These are phyloP conservation scores for Conopomorpha cramerella DNA, from an alignment of 1,140 invertebrate species.

Conservation along the genomic window DNA sequence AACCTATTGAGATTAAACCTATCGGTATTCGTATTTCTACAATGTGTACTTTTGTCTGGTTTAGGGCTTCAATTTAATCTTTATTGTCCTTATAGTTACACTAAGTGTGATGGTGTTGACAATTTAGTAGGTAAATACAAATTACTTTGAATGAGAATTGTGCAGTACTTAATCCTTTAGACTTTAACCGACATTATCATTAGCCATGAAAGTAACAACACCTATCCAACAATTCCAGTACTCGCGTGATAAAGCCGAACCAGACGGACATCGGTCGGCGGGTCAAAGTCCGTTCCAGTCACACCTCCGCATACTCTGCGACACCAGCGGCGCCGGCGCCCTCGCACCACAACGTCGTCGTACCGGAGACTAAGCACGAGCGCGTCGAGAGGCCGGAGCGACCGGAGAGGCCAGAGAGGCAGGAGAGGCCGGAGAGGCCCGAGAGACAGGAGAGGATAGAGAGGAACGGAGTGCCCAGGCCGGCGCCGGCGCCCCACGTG, in stretches of 20 bases:
- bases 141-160: too few species aligned
- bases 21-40: too few species aligned
- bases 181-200: not conserved
- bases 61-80: too few species aligned
- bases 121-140: too few species aligned
- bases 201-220: not conserved
- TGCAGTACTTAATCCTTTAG: too few species aligned
- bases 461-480: constrained; percentile 12
- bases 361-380: too few species aligned
- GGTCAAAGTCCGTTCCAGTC: constrained; percentile 70
- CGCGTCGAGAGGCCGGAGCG: constrained; percentile 5
- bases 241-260: constrained; percentile 89
- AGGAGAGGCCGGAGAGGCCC: constrained; percentile 19
- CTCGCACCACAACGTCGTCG: constrained; percentile 10
- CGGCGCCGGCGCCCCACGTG: constrained; percentile 14
- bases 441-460: constrained; percentile 24
- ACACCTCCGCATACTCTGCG: constrained; percentile 24
- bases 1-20: too few species aligned
- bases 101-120: too few species aligned
- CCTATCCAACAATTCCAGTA: constrained; percentile 64
- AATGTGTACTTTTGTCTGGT: too few species aligned
- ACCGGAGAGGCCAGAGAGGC: constrained; percentile 16
- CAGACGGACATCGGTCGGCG: constrained; percentile 84
- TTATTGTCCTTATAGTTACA: too few species aligned
- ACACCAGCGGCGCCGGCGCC: constrained; percentile 9